These are phyloP conservation scores for Oppia nitens DNA, from an alignment of 1,140 invertebrate species.

Conservation along the genomic window DNA sequence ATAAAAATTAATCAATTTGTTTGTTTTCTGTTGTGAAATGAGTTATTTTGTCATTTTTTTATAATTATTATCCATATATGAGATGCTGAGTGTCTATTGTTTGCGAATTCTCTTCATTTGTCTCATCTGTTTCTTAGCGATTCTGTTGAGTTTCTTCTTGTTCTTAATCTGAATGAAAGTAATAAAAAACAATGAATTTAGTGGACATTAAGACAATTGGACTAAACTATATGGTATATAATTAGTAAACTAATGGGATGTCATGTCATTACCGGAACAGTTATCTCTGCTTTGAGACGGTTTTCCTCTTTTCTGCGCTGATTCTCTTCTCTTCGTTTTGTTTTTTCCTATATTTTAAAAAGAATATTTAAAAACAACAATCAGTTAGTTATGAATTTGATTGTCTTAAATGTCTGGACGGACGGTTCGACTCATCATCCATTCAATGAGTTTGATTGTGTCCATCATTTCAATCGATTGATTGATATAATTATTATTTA, in stretches of 20 bases:
- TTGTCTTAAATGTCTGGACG: no score
- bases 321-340: constrained; percentile 1
- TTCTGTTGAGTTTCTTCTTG: neutral
- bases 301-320: constrained; percentile 8
- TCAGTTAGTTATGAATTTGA: no score
- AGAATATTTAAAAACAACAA: no score
- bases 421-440: no score
- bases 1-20: no score
- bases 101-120: neutral
- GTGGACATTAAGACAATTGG: neutral
- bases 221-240: neutral
- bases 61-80: no score
- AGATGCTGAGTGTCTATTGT: no score
- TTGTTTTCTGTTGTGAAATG: no score
- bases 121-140: neutral
- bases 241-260: neutral
- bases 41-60: no score
- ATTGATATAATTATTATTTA: neutral
- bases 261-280: no score
- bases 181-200: neutral
- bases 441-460: no score
- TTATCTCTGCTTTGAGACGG: constrained; percentile 11
- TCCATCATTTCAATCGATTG: neutral
- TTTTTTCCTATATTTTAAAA: neutral
- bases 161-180: neutral